Evolutionary conservation across 2,888 invertebrate genomes (phyloP).

Genomic region (Lycia hirtaria): DNA sequence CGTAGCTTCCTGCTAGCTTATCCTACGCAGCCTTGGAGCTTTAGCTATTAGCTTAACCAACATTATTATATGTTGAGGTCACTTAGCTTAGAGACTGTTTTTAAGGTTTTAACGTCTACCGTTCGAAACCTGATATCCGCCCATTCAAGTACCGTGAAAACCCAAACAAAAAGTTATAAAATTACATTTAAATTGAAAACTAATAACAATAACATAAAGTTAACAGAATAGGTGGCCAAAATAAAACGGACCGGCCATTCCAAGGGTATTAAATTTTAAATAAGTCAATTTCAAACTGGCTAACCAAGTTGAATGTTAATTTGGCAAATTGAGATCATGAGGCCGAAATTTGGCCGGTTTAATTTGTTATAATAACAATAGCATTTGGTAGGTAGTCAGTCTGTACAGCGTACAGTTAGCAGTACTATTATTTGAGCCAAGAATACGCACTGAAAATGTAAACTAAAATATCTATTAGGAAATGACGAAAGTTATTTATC

Average conservation of each 20-base stretch:
- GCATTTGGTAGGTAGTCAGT: conserved; percentile 31
- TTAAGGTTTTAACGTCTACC: no score
- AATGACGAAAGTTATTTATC: no score
- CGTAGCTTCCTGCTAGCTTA: no score
- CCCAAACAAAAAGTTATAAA: no score
- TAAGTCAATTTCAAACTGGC: conserved; percentile 38
- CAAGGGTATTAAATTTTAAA: conserved; percentile 33
- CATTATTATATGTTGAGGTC: no score
- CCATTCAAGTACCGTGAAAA: no score
- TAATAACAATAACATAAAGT: conserved; percentile 15
- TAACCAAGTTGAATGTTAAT: conserved; percentile 43
- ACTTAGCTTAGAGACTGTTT: no score
- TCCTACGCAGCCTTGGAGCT: no score
- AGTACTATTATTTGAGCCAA: not conserved
- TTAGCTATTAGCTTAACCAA: no score
- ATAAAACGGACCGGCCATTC: conserved; percentile 18
- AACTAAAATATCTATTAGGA: no score
- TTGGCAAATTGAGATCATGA: conserved; percentile 43
- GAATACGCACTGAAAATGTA: not conserved
- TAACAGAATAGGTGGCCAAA: not conserved
- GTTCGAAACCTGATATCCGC: no score
- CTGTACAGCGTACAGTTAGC: conserved; percentile 4
- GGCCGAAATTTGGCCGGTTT: conserved; percentile 35
- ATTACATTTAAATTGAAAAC: conserved; percentile 4
- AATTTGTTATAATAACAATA: conserved; percentile 44